Percentiles rank a stretch among this genome's conserved stretches.
phyloP scores from a whole-genome alignment of 2,888 invertebrate species.

The Epinotia brunnichana region DNA sequence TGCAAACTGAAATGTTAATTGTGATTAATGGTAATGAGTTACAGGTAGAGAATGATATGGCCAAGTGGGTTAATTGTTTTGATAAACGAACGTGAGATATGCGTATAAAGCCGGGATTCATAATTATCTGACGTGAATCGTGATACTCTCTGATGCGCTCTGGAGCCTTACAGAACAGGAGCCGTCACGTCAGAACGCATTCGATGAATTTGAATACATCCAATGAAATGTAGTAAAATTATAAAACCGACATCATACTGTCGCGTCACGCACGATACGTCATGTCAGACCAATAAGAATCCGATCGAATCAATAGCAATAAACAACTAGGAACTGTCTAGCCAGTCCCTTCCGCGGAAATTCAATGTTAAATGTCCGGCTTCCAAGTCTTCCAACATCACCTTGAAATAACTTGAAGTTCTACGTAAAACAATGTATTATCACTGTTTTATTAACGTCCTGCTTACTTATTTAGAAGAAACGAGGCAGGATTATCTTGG shows the following conservation, averaged over 20 bases:
- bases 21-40: constrained; percentile 44
- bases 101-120: not conserved
- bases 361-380: not conserved
- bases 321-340: not conserved
- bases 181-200: too few relatives aligned
- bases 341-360: not conserved
- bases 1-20: constrained; percentile 42
- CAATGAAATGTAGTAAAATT: too few relatives aligned
- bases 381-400: constrained; percentile 1
- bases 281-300: too few relatives aligned
- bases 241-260: too few relatives aligned
- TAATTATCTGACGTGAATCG: too few relatives aligned
- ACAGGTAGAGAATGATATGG: constrained; percentile 41
- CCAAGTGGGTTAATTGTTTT: constrained; percentile 25
- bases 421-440: too few relatives aligned
- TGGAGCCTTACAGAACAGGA: too few relatives aligned
- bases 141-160: too few relatives aligned
- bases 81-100: constrained; percentile 11
- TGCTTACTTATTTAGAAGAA: not conserved
- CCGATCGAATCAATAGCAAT: not conserved
- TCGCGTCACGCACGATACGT: too few relatives aligned
- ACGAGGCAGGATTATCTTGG: not conserved
- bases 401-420: constrained; percentile 12
- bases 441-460: not conserved
- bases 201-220: too few relatives aligned